Evolutionary conservation across 2,113 vertebrate species (phyloP), one percentile per base, ranked within the genome.

Genomic region (Callipepla californica): DNA sequence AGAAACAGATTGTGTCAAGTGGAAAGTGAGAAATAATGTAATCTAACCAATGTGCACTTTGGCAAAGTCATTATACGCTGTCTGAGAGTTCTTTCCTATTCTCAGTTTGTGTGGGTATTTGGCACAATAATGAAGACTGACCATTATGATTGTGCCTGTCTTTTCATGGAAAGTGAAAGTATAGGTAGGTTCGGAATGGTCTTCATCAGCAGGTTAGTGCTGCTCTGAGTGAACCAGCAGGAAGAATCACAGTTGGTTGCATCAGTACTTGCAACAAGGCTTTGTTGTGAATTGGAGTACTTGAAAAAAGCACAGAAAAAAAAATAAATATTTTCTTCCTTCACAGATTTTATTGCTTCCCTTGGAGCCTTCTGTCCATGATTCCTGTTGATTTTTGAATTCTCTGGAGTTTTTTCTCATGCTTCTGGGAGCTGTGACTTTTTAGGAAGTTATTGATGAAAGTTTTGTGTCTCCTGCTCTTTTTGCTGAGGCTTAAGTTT

Each of bases 1-100:
- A 85, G 59, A 88, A 91, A 72, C 58, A 93, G 88, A 86, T 89
- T 94, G 73, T 83, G 80, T 82, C 44, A 85, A 91, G 82, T 3
- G 7, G 28, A 68, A 90, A 80, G 87, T 36, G 55, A 85, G 63
- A 91, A 95, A 75, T 78, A 92, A 34, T 0, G 0, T 70, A 63
- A 90, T 93, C 36, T 92, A 83, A 85, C 75, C 69, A 76, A 14
- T 83, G 53, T 80, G 50, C 70, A 55, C 68, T 85, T 92, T 32
- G 45, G 25, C 57, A 61, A 36, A 82, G 30, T 76, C 58, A 20
- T 28, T 13, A 28, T 38, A 70, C 67, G 18, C 74, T 67, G 32
- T n/a, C 16, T 75, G 66, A 86, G 36, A 11, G n/a, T 69, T 87
- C 63, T 44, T 69, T n/a, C 19, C 30, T 90, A 0, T 69, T 83